Evolutionary conservation across 2,797 vertebrate species (phyloP).

Genomic region (Acanthurus lineatus): DNA sequence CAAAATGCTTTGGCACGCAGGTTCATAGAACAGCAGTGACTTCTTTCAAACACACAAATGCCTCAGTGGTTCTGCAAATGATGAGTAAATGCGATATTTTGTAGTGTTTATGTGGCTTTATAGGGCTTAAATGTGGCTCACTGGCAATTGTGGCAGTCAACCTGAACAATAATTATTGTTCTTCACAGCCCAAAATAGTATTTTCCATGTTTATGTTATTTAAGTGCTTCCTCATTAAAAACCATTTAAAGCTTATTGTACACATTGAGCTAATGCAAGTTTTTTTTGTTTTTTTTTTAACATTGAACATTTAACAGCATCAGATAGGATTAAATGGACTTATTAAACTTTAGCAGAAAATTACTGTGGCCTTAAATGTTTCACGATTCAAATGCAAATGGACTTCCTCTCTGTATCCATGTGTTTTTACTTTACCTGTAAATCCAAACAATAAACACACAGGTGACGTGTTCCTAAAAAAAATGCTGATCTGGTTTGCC

Average conservation of each 20-base stretch:
- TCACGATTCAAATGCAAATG: neutral
- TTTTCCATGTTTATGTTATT: neutral
- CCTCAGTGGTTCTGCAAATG: neutral
- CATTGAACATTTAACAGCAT: neutral
- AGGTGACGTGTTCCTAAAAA: neutral
- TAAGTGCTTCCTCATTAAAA: neutral
- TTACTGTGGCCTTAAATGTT: neutral
- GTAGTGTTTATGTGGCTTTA: neutral
- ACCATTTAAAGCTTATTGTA: neutral
- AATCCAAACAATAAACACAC: neutral
- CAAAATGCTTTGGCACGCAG: neutral
- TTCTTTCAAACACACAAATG: slow-evolving; percentile 5
- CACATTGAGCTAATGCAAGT: neutral
- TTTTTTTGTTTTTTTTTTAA: neutral
- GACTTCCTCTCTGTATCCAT: too few relatives aligned
- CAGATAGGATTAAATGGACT: neutral
- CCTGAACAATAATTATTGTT: neutral
- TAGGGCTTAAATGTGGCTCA: neutral
- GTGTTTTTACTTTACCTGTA: neutral
- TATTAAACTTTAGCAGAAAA: neutral
- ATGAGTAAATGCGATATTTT: neutral
- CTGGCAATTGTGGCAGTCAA: neutral
- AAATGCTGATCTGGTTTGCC: slow-evolving; percentile 36
- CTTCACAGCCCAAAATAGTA: neutral
- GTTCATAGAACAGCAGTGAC: neutral